Evolutionary conservation across 1,140 invertebrate species (phyloP), one percentile per base, ranked within the genome.

Genomic region (Cotesia typhae): DNA sequence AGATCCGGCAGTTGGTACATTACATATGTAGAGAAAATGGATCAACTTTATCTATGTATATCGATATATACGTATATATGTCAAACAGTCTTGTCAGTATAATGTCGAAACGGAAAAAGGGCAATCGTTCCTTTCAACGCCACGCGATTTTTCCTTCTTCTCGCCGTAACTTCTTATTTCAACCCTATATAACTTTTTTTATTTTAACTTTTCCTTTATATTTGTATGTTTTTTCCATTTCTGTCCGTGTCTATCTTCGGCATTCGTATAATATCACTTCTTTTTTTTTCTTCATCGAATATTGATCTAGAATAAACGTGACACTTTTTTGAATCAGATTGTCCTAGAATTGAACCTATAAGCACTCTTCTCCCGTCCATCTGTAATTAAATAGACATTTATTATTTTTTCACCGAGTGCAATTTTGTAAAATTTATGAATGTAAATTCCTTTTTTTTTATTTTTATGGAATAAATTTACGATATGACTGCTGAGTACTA

Each of bases 301-400:
- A 71, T 71, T 63, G 70, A 71, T 71, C 61, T 65, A 28, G 47
- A 55, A 66, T n/a, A 71, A 66, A 71, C 70, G 70, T 71, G 70
- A 71, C 70, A 55, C 36, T 71, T 71, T 71, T 71, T 57, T 36
- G 61, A 66, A 71, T 71, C 36, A 4, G 53, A 4, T 41, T 38
- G 36, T 12, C 36, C n/a, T n/a, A 14, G 63, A 28, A 12, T 12
- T 38, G 38, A 37, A 60, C 20, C 69, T 12, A 64, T 70, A 59
- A 52, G 36, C 70, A 71, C 70, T 71, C 47, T 53, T 14, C 36
- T 71, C 47, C 55, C 65, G 63, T 17, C 61, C 52, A 71, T 71
- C 59, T 65, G 41, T 63, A 63, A 71, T 71, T 71, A 71, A 71
- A 66, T 64, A 70, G 60, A 63, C 68, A 63, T 71, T 61, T 55